Base-by-base conservation (phyloP, 2,113 vertebrate species). In the human (Homo sapiens) region DNA sequence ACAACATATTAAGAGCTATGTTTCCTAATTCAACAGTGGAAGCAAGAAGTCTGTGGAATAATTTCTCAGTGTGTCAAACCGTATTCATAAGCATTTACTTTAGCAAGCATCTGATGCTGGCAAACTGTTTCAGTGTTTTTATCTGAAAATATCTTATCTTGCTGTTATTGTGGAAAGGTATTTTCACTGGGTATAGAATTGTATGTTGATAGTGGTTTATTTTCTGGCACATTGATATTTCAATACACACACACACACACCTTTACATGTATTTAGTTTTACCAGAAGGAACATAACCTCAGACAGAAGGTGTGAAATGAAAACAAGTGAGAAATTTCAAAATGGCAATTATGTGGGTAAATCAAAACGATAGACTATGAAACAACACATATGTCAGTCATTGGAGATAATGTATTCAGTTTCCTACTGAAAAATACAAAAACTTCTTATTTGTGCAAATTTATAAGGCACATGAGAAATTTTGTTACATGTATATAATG, bases 101-200 rank as follows among this genome's bases (percentile, higher is more conserved):
- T 13, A 32, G 32, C n/a, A 40, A 61, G 5, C 11, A 2, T 90
- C 35, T 73, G 52, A 48, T 80, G 18, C 78, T 95, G 45, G n/a
- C 87, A 75, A 55, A 30, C 13, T 83, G 16, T 92, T 25, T n/a
- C 6, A n/a, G 4, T 70, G 25, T 45, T 68, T 73, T 93, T 68
- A 40, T n/a, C 64, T 76, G 35, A 68, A 89, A 92, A 45, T 6
- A 13, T 20, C 35, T 59, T 68, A 85, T 89, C 85, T 89, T 92
- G 8, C 5, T 6, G 14, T 91, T 20, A 79, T 57, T 83, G 64
- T 68, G 73, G 40, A 61, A 90, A 78, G n/a, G n/a, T 89, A 79
- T 68, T 96, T 89, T 93, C 40, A 75, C 32, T 81, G 25, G 32
- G 20, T 92, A 70, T 75, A 94, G 48, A 94, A 97, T 68, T 89